Base-by-base conservation (phyloP, 2,797 vertebrate species). In the Cephalopachus bancanus region DNA sequence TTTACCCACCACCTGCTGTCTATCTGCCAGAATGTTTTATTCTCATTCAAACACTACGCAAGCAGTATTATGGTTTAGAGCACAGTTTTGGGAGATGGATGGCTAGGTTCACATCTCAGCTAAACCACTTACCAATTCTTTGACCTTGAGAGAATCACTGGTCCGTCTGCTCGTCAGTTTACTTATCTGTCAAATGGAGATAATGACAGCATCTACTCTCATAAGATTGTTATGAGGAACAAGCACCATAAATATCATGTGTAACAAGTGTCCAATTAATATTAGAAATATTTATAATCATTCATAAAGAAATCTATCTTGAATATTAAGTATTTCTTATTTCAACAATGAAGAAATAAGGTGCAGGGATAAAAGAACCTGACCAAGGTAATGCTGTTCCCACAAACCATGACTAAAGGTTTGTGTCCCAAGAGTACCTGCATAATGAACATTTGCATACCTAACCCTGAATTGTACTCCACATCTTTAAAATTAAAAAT, bases 271-370 rank as follows among this genome's bases (percentile, higher is more conserved):
- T 37, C 81, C 7, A 15, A 20, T 49, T 79, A 62, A 33, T 79
- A 51, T 89, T 83, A 69, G 57, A 95, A 81, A 94, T 71, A 30
- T 67, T n/a, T 26, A 53, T 67, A 33, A 22, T 57, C 83, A 90
- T 78, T 94, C 69, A 57, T 51, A 90, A 69, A 79, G 7, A 4
- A 94, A 57, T 28, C 55, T 1, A 53, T 19, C 59, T 62, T 76
- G 30, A 72, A 51, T 72, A 74, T 71, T 59, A 86, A 33, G 33
- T 71, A 33, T 37, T 81, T 57, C 24, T 94, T 92, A 81, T 55
- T 67, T 84, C 51, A 93, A 22, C 24, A 80, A n/a, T 57, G 84
- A 53, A 49, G 24, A 95, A 78, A 88, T 33, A 69, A 84, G 7
- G 26, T 60, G n/a, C 26, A 78, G 59, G 55, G 49, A 51, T n/a